Base-by-base conservation (phyloP, 2,888 invertebrate genomes). In the Aspidapion aeneum region DNA sequence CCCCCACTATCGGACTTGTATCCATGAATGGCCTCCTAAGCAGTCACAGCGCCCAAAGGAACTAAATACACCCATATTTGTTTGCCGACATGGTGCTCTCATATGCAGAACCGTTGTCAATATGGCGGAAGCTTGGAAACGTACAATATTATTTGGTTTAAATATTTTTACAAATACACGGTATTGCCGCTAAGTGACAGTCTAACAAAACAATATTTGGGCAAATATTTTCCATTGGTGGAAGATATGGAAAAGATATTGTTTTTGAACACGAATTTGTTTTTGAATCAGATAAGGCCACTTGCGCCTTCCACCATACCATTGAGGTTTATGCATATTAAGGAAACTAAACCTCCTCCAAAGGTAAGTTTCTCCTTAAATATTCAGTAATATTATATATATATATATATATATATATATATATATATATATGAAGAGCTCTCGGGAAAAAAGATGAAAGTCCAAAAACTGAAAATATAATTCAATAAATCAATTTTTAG, bases 81-180 rank as follows among this genome's bases (percentile, higher is more conserved):
- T 68, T 70, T 55, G 71, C 73, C 1, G 74, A 75, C 58, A 66
- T 72, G 62, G 62, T 73, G 50, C 58, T 74, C 18, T 66, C 69
- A 1, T 70, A 70, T 35, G 55, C 67, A 17, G 68, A 69, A 5
- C 35, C 58, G 12, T 69, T 83, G 63, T 81, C 75, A 18, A 72
- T 80, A 35, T 81, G 80, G 49, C 76, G 80, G 62, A 66, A 75
- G 55, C 57, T 74, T 3, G 63, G 63, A 52, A 73, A 73, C 67
- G 0, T 58, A 68, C 12, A 73, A 72, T 61, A 66, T 70, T 18
- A 16, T 75, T 9, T 72, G 71, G 68, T 58, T 63, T 9, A 67
- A 72, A 58, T 66, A 66, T 19, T 70, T 68, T 59, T 67, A 70
- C 19, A 58, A 68, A 2, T 73, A 69, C 54, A 60, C 63, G 1